Base-by-base conservation (phyloP, 2,113 vertebrate species). In the Indicator maculatus region DNA sequence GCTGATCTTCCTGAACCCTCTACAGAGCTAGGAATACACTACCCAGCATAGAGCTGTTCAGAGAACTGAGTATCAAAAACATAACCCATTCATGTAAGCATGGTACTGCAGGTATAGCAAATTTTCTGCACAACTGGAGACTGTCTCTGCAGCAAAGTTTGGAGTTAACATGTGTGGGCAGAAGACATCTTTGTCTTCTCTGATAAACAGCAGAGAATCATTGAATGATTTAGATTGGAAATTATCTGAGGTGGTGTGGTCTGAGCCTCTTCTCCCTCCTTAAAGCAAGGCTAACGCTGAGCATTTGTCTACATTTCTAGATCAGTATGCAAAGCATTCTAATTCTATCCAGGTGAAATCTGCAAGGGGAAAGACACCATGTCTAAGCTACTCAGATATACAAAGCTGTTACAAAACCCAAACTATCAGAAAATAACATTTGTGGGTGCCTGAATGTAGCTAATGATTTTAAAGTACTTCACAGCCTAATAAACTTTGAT, bases 401-500 rank as follows among this genome's bases (percentile, higher is more conserved):
- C 3, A 47, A 89, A 86, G 50, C 27, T 50, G n/a, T 61, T 89
- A 33, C 33, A 52, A 44, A 65, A 70, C 31, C 55, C 27, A 92
- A 87, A 83, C 93, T 79, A 59, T 50, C 64, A 94, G 70, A 87
- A 90, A 94, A 82, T 58, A 69, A 53, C 59, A 76, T 85, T 82
- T 87, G 44, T 86, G 81, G 45, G 64, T 92, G 60, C 45, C 59
- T 87, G 66, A 93, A 75, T 93, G 84, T 50, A 87, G 56, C 27
- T 89, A 76, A 94, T 73, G 45, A 93, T 89, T 96, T 94, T 76
- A 41, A 90, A 94, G 59, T 76, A 45, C 74, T 92, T 95, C 87
- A 78, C 30, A 90, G 59, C 9, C 78, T 89, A 86, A 84, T 90
- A 92, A 95, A 93, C 36, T 79, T 93, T 0, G 2, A 63, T 89